Conservation (phyloP, 2,113 vertebrate genomes). For the Sander lucioperca region DNA sequence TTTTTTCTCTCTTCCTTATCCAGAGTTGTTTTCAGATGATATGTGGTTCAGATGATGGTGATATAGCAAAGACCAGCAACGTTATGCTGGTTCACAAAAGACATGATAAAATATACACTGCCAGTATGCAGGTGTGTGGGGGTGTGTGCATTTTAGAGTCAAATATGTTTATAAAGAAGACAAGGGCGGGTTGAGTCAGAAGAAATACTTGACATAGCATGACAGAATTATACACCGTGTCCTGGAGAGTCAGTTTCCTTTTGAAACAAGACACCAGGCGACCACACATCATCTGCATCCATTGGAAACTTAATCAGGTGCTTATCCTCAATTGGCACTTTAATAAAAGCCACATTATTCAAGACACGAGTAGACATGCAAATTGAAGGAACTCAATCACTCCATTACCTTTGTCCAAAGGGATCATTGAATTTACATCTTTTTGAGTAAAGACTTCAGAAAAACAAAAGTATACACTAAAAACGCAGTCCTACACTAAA, state of each 20-base stretch:
- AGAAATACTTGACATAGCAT: conserved; percentile 29
- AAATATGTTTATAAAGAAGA: conserved; percentile 34
- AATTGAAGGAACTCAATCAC: conserved; percentile 34
- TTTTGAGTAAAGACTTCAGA: conserved; percentile 4
- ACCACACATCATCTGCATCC: conserved; percentile 39
- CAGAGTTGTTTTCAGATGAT: neutral
- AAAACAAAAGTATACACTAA: neutral
- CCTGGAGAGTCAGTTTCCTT: conserved; percentile 19
- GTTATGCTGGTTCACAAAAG: conserved; percentile 29
- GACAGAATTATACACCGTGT: conserved; percentile 5
- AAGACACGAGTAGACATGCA: conserved; percentile 36
- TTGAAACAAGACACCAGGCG: conserved; percentile 29
- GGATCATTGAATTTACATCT: conserved; percentile 40
- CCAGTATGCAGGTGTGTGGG: conserved; percentile 17
- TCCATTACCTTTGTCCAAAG: conserved; percentile 38
- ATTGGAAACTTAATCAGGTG: conserved; percentile 40
- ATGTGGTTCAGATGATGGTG: conserved; percentile 27
- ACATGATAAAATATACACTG: conserved; percentile 9
- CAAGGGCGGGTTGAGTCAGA: neutral
- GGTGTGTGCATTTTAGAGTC: neutral
- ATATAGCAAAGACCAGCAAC: conserved; percentile 19
- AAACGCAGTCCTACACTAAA: neutral
- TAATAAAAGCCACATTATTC: conserved; percentile 52
- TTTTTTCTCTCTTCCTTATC: neutral
- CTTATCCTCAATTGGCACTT: conserved; percentile 41